Conservation (phyloP, 2,113 vertebrate species). For the Zapus hudsonius region DNA sequence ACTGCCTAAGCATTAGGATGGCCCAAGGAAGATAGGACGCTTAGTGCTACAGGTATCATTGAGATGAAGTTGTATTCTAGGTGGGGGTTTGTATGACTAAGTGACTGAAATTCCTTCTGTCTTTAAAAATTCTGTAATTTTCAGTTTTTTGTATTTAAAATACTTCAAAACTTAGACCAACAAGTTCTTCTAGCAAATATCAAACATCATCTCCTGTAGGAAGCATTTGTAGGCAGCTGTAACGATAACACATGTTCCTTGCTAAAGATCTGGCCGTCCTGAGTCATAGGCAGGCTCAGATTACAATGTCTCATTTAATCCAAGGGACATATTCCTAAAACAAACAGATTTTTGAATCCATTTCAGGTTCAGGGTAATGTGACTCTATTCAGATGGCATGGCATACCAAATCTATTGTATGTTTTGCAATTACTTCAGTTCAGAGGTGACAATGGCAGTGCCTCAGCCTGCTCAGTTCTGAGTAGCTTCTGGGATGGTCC, state of each 20-base stretch:
- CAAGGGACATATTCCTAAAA: background rate
- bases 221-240: background rate
- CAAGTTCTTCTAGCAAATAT: background rate
- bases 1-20: background rate
- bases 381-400: background rate
- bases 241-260: background rate
- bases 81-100: constrained; percentile 7
- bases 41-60: background rate
- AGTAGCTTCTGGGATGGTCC: background rate
- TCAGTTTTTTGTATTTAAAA: background rate
- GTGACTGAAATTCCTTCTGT: background rate
- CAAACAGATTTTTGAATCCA: background rate
- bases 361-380: background rate
- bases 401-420: background rate
- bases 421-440: constrained; percentile 23
- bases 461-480: background rate
- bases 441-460: background rate
- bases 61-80: background rate
- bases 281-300: background rate
- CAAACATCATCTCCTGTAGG: background rate
- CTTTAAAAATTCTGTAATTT: background rate
- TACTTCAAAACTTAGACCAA: background rate
- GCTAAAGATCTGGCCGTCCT: background rate
- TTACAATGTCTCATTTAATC: background rate
- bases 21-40: background rate